A percentile compares a stretch with the other conserved stretches of the same genome.
Conservation (phyloP, 1,140 invertebrate genomes). For the Pseudomyrmex gracilis region DNA sequence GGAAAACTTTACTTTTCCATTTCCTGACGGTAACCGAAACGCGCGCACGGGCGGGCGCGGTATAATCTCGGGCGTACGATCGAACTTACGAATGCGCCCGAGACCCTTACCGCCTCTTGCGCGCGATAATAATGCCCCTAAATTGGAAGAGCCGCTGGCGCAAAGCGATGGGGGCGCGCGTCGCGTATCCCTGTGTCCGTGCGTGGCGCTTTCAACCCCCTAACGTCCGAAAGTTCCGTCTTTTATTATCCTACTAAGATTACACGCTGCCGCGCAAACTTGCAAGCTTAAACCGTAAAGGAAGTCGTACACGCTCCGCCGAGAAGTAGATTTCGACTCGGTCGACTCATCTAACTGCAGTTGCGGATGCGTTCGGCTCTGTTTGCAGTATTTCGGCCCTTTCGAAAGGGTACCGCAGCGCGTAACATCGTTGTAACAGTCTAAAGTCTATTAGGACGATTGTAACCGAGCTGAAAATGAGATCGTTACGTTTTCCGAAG, state of each 20-base stretch:
- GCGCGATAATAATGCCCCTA: constrained; percentile 50
- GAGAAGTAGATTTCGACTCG: constrained; percentile 34
- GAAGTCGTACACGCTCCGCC: constrained; percentile 23
- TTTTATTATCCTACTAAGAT: constrained; percentile 61
- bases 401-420: constrained; percentile 2
- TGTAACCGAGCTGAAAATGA: constrained; percentile 28
- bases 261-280: constrained; percentile 48
- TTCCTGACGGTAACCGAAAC: constrained; percentile 31
- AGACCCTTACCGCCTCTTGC: background rate
- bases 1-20: constrained; percentile 46
- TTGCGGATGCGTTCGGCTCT: constrained; percentile 48
- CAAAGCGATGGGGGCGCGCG: background rate
- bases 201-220: background rate
- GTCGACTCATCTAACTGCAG: constrained; percentile 54
- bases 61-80: constrained; percentile 29
- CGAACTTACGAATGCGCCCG: constrained; percentile 39
- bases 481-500: background rate
- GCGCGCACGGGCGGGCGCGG: constrained; percentile 2
- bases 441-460: constrained; percentile 24
- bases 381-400: constrained; percentile 48
- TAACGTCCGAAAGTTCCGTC: constrained; percentile 44
- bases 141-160: constrained; percentile 37
- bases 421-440: background rate
- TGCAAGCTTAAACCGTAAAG: constrained; percentile 48
- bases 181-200: constrained; percentile 16